A percentile compares a stretch with the other conserved stretches of the same genome.
phyloP scores from a whole-genome alignment of 2,888 invertebrate genomes.

The Pterostichus niger region DNA sequence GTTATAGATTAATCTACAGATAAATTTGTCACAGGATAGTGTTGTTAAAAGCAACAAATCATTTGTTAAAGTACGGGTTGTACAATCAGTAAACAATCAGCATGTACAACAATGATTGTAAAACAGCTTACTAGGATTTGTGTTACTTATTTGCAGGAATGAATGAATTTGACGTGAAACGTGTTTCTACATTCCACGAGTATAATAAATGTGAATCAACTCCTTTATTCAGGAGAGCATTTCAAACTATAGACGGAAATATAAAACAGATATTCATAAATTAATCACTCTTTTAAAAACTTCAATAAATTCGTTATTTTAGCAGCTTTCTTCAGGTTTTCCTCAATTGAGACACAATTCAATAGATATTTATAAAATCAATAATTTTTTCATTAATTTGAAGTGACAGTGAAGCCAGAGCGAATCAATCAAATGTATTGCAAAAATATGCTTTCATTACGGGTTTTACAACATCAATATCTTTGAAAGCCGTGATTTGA shows the following conservation, averaged over 20 bases:
- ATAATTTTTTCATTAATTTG: no score
- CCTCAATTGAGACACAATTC: no score
- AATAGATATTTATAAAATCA: no score
- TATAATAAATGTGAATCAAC: slow-evolving; percentile 49
- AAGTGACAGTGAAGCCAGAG: no score
- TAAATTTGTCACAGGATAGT: slow-evolving; percentile 64
- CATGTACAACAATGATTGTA: slow-evolving; percentile 59
- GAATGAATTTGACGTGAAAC: slow-evolving; percentile 23
- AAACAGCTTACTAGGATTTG: slow-evolving; percentile 60
- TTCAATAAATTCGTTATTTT: no score
- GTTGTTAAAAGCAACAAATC: slow-evolving; percentile 58
- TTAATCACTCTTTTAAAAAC: no score
- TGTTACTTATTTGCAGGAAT: slow-evolving; percentile 46
- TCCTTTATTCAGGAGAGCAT: neutral
- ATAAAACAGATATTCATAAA: no score
- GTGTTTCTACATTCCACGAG: slow-evolving; percentile 43
- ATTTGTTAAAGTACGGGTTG: slow-evolving; percentile 55
- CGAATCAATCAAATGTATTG: no score
- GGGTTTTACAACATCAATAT: no score
- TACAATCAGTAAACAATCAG: slow-evolving; percentile 53
- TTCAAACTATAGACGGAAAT: neutral
- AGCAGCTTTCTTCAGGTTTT: no score
- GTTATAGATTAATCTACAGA: slow-evolving; percentile 56
- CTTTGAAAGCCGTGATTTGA: no score
- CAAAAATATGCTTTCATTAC: no score